Conservation (phyloP, 2,888 invertebrate species). For the Tiliacea citrago region DNA sequence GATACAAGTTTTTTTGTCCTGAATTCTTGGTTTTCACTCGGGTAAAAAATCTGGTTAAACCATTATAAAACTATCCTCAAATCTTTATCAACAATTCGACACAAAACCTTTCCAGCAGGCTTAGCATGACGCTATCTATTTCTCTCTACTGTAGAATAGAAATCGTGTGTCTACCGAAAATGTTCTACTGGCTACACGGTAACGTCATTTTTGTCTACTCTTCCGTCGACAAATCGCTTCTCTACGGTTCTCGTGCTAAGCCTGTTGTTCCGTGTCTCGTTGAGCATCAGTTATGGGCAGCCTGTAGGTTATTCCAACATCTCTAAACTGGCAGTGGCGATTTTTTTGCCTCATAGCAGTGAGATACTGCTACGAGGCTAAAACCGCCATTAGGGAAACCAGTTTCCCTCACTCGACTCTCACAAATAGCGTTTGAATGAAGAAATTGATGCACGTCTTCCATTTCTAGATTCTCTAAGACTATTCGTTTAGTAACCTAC, state of each 20-base stretch:
- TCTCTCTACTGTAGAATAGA: no score
- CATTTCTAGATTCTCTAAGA: not conserved
- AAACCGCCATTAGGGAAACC: slow-evolving; percentile 12
- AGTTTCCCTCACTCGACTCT: not conserved
- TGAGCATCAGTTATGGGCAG: not conserved
- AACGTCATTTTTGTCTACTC: no score
- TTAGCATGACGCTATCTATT: no score
- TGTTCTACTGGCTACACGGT: no score
- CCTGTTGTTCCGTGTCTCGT: not conserved
- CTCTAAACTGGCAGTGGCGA: no score
- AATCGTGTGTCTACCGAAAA: no score
- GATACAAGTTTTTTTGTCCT: not conserved
- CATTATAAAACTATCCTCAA: not conserved
- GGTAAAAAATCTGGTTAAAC: not conserved
- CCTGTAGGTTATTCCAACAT: slow-evolving; percentile 8
- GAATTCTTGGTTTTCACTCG: no score
- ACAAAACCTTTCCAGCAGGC: not conserved
- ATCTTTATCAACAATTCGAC: not conserved
- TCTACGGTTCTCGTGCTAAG: no score
- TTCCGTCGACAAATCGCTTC: no score
- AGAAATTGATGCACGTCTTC: slow-evolving; percentile 31
- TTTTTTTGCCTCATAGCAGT: no score
- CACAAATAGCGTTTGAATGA: slow-evolving; percentile 18
- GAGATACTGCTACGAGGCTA: no score
- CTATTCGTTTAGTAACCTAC: no score